Conservation (phyloP, 2,113 vertebrate species). For the Elaphurus davidianus region DNA sequence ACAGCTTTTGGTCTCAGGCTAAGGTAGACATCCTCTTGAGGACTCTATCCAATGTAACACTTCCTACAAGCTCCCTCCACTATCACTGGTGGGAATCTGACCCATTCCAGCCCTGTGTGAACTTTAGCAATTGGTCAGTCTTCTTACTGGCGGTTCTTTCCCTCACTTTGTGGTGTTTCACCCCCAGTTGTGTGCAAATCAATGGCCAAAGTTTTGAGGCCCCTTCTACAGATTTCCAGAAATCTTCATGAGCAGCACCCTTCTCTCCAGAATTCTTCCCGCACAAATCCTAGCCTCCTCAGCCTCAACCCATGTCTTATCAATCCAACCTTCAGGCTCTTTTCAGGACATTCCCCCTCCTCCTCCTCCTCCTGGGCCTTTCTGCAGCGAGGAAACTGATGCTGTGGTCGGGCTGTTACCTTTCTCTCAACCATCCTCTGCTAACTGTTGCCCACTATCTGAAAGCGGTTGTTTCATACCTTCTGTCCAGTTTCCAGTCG, state of each 20-base stretch:
- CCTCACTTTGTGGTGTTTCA: background rate
- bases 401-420: background rate
- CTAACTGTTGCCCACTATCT: background rate
- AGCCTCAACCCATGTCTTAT: background rate
- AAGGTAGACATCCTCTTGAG: background rate
- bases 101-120: background rate
- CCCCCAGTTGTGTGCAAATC: background rate
- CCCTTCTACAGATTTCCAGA: background rate
- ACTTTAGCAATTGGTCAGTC: background rate
- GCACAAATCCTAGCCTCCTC: background rate
- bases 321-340: background rate
- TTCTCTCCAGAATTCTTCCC: background rate
- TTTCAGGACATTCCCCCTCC: background rate
- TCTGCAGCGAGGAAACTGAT: background rate
- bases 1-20: background rate
- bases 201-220: background rate
- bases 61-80: background rate
- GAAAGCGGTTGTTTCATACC: background rate
- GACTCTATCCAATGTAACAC: fast-evolving
- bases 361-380: background rate
- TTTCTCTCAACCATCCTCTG: background rate
- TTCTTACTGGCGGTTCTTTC: background rate
- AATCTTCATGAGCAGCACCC: background rate
- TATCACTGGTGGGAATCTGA: background rate
- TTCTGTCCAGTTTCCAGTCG: background rate